Base-by-base conservation (phyloP, 2,113 vertebrate species). In the Echinops telfairi region DNA sequence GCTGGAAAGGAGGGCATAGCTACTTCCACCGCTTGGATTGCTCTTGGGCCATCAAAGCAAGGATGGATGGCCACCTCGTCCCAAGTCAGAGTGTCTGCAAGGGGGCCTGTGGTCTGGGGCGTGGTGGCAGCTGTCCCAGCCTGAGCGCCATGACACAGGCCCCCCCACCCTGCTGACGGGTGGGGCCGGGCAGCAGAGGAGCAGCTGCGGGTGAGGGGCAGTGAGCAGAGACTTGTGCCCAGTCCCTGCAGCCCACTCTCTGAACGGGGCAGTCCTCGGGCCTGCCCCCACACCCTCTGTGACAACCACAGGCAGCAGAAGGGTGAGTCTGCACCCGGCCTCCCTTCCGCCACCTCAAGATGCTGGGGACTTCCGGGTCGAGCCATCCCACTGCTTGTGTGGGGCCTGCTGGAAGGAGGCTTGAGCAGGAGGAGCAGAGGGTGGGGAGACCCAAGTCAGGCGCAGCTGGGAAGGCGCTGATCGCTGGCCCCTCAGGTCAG, bases 401-500 rank as follows among this genome's bases (percentile, higher is more conserved):
- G 47, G 29, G 53, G 47, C 12, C 36, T 19, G 20, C 0, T 10
- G 38, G 70, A n/a, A 20, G 1, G 10, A 78, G 31, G 36, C 71
- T 66, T 23, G 9, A 70, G 47, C 36, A 1, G 79, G 66, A 62
- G 60, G 53, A 47, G 79, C 38, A 3, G 0, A 5, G 8, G 7
- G 33, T 2, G 58, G 83, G 71, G 16, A n/a, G 12, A 16, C 11
- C 77, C 23, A 29, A 2, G 62, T 60, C 10, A 0, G 47, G 19
- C 83, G 88, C 71, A 40, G 29, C 31, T 0, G 15, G 58, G n/a
- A 25, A 80, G 87, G n/a, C 3, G 4, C 57, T 10, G 25, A 66
- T 66, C 20, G 7, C n/a, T 10, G 23, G 84, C n/a, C 12, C 29
- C 47, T 10, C 1, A 1, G 1, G 0, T 8, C 1, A 1, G 71